Conservation (phyloP, 2,797 vertebrate species). For the Schizothorax lantsangensis region DNA sequence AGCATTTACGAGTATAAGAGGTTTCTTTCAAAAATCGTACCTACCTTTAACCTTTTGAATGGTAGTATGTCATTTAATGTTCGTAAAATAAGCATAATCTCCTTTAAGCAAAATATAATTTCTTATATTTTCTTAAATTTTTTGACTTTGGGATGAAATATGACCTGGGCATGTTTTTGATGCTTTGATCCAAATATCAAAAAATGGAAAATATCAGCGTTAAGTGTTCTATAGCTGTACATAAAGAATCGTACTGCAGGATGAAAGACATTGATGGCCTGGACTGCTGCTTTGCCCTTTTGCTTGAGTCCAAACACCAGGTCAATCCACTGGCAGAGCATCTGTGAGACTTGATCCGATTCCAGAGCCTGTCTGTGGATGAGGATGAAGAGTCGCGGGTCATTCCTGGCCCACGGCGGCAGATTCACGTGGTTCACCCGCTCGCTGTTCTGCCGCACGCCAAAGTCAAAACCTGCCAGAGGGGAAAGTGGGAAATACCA, state of each 20-base stretch:
- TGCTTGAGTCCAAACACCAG: slow-evolving; percentile 98
- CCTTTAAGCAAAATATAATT: not conserved
- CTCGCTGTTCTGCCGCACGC: slow-evolving; percentile 95
- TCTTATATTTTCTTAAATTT: not conserved
- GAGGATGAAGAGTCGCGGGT: slow-evolving; percentile 94
- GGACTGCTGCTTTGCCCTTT: slow-evolving; percentile 96
- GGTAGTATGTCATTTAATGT: not conserved
- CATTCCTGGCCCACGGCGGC: slow-evolving; percentile 95
- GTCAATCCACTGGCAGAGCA: slow-evolving; percentile 97
- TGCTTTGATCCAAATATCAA: not conserved
- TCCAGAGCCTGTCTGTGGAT: slow-evolving; percentile 97
- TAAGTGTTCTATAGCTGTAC: not conserved
- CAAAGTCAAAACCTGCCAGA: slow-evolving; percentile 94
- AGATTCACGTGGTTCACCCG: slow-evolving; percentile 97
- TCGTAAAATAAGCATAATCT: not conserved
- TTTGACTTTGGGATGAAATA: not conserved
- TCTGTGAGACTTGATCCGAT: slow-evolving; percentile 96
- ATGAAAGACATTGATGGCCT: slow-evolving; percentile 99
- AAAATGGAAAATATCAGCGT: not conserved
- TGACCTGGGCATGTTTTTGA: not conserved
- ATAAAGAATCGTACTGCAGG: slow-evolving; percentile 86
- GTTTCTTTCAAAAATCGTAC: not conserved
- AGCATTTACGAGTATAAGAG: not conserved
- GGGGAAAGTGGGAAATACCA: not conserved
- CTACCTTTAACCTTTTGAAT: not conserved